Base-by-base conservation (phyloP, 2,113 vertebrate genomes). In the Salvelinus fontinalis region DNA sequence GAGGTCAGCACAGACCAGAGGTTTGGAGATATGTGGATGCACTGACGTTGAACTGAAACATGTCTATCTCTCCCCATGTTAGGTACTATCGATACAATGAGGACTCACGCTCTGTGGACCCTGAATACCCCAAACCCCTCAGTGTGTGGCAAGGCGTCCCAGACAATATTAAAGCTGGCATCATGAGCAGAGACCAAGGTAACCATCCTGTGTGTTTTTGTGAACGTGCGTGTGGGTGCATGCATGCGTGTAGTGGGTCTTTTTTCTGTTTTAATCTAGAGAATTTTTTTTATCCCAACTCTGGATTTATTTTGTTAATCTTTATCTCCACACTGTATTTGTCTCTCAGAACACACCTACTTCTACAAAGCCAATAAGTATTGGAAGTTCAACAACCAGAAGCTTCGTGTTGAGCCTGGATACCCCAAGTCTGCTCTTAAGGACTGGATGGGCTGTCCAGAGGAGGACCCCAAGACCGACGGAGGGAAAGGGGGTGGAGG, bases 311-410 rank as follows among this genome's bases (percentile, higher is more conserved):
- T 57, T 20, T 20, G 8, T 16, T 60, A 6, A 26, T 66, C 24
- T 18, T 77, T 34, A 20, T 79, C 44, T 71, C 14, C 22, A 16
- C 67, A 27, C 5, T 0, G n/a, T 5, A 14, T 13, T 24, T 54
- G 14, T 14, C 49, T 67, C 11, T 67, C 85, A 97, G 96, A 89
- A 8, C 94, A 95, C 92, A 97, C 96, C 1, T 97, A 96, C 89
- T 97, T 97, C 90, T 96, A 96, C 90, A 97, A 97, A 91, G 94
- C 93, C 71, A 96, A 96, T 83, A 95, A 95, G 75, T 97, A 97
- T 88, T 97, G 96, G 96, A 97, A 97, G 84, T 97, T 95, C 87
- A 96, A 96, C 89, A 97, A 96, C 86, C 94, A 97, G 90, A 90
- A 95, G 87, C 90, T 97, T 89, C 94, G 93, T 7, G 96, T 97